Evolutionary conservation across 2,888 invertebrate genomes (phyloP), one percentile per base, ranked within the genome.

Genomic region (Ctenicera cuprea): DNA sequence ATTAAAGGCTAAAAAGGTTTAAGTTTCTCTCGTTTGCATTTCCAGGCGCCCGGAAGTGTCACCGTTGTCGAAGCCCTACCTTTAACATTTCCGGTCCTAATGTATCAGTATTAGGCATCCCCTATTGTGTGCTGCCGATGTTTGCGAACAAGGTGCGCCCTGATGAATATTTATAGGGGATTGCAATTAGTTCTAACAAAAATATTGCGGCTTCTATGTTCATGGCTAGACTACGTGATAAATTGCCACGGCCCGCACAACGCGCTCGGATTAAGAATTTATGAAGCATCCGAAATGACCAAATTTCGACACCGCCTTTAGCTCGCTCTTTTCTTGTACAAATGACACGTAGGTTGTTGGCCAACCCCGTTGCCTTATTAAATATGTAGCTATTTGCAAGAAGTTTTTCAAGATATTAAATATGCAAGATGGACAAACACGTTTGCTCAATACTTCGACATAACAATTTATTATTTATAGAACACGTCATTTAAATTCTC

Each of bases 111-210:
- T 74, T 70, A 71, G 33, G 59, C 63, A 62, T 54, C 48, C 68
- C 66, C 67, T 67, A 61, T 69, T 69, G 69, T 63, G 50, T 59
- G 59, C 64, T 64, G 57, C 38, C 73, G 54, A 69, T 71, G 71
- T 75, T 67, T 71, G 71, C 67, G 57, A 63, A 71, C 41, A 68
- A 71, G 71, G 74, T 75, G 71, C 48, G 71, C 61, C 59, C 30
- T 59, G 71, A 75, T 75, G 74, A 75, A 75, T 75, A 75, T 75
- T 75, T 75, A 75, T 71, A 63, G 68, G 52, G 65, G 68, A 61
- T 71, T 61, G 71, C 68, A 75, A 75, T 75, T 75, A 71, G 38
- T 67, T 75, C 48, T 64, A 43, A 71, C 66, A 45, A 75, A 71
- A 71, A 67, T 71, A 74, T 66, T 63, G 48, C 63, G 59, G 59